Base-by-base conservation (phyloP, 2,797 vertebrate genomes). In the Simalia tracyae region DNA sequence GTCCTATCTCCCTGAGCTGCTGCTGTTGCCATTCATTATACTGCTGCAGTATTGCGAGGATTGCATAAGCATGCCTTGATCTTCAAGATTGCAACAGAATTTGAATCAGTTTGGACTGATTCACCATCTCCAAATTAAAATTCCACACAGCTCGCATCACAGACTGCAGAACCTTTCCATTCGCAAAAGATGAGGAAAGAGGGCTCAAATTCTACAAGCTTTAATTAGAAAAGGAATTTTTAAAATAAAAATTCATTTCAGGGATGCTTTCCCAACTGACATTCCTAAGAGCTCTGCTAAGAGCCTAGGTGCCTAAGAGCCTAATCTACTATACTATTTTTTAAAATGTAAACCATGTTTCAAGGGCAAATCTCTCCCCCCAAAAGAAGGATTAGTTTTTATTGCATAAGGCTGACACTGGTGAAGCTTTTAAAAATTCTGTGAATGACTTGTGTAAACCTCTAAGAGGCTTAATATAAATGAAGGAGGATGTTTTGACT, bases 211-310 rank as follows among this genome's bases (percentile, higher is more conserved):
- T 93, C 88, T 90, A 86, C 86, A 93, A 94, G 94, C 92, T 95
- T 96, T 96, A 96, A 97, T 96, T 96, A 96, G 95, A 91, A 95
- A 93, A 72, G 76, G 68, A 95, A 95, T 96, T 96, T 95, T 94
- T 93, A 95, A 95, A 93, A 94, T 36, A 95, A 95, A 61, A 93
- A 93, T 81, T 95, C 36, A 15, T 85, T 93, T 95, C 92, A 95
- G 93, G 57, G 89, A 95, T 94, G 57, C 96, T 92, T 94, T 72
- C 4, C 93, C 63, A 36, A 72, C 42, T 94, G 91, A 95, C 95
- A 91, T 91, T 94, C 94, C 90, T 91, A 72, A 94, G 84, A 19
- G 42, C 81, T 93, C 90, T 94, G 63, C 84, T 89, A 89, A 93
- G 87, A 89, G 36, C 36, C 36, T 36, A 95, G 60, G 88, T 94